These are phyloP conservation scores for Pitta sordida DNA, from an alignment of 2,113 vertebrate species.

Conservation along the genomic window DNA sequence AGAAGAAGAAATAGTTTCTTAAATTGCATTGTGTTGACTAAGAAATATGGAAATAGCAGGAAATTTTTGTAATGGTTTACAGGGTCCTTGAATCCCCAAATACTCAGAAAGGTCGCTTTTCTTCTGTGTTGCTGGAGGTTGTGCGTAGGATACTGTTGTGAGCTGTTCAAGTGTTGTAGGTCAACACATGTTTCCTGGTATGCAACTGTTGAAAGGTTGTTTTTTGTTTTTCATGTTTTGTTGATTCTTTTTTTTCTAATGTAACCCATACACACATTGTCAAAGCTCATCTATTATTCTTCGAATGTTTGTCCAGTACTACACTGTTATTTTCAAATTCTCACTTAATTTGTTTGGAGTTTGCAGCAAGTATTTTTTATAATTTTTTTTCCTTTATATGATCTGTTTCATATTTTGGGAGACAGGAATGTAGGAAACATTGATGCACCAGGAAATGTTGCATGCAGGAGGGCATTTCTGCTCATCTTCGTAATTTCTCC, in stretches of 20 bases:
- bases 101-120: background rate
- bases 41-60: background rate
- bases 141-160: background rate
- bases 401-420: slow-evolving; percentile 55
- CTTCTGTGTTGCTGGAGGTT: background rate
- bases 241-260: background rate
- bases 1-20: background rate
- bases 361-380: slow-evolving; percentile 24
- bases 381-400: background rate
- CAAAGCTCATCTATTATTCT: slow-evolving; percentile 22
- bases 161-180: background rate
- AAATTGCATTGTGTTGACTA: background rate
- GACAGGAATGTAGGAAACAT: slow-evolving; percentile 45
- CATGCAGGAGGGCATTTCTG: slow-evolving; percentile 18
- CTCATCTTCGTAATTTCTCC: slow-evolving; percentile 51
- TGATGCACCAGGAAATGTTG: slow-evolving; percentile 36
- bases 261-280: slow-evolving; percentile 14
- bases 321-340: slow-evolving; percentile 48
- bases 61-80: background rate
- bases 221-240: background rate
- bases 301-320: slow-evolving; percentile 42
- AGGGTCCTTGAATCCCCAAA: background rate
- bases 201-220: background rate
- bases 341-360: slow-evolving; percentile 57
- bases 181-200: slow-evolving; percentile 60